phyloP scores from a whole-genome alignment of 2,888 invertebrate genomes.

The Brachynemurus nebulosus region DNA sequence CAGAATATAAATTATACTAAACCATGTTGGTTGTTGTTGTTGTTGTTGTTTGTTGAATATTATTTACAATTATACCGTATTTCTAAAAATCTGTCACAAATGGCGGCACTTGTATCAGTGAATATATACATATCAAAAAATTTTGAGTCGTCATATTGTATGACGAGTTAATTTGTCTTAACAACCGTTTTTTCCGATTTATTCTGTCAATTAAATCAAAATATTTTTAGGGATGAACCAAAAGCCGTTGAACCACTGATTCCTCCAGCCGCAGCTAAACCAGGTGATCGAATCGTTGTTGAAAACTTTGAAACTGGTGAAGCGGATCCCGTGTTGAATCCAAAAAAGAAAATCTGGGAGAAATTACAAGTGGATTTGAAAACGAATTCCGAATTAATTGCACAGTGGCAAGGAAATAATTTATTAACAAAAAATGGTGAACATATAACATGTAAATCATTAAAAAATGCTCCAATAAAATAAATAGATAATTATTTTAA shows the following conservation, averaged over 20 bases:
- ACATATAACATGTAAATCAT: slow-evolving; percentile 53
- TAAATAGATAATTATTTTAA: slow-evolving; percentile 30
- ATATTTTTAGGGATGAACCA: slow-evolving; percentile 50
- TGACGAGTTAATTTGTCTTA: too few species aligned
- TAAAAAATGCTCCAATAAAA: slow-evolving; percentile 75
- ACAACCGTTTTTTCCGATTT: background rate
- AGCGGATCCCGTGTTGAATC: slow-evolving; percentile 78
- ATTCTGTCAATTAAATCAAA: background rate
- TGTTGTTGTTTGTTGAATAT: background rate
- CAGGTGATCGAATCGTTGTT: slow-evolving; percentile 72
- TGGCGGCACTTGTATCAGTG: too few species aligned
- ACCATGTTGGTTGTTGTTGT: too few species aligned
- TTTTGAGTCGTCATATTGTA: too few species aligned
- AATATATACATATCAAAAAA: too few species aligned
- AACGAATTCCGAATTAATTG: slow-evolving; percentile 53
- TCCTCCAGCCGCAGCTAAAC: slow-evolving; percentile 58
- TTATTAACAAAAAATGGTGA: slow-evolving; percentile 59
- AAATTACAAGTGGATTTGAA: slow-evolving; percentile 70
- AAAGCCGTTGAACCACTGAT: slow-evolving; percentile 74
- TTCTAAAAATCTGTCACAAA: too few species aligned
- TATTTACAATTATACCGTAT: too few species aligned
- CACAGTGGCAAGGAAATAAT: slow-evolving; percentile 76
- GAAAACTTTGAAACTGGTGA: slow-evolving; percentile 67
- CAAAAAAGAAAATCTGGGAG: slow-evolving; percentile 95
- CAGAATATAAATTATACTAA: too few species aligned